Percentiles rank a stretch among this genome's conserved stretches.
Conservation (phyloP, 2,888 invertebrate genomes). For the Monochamus alternatus region DNA sequence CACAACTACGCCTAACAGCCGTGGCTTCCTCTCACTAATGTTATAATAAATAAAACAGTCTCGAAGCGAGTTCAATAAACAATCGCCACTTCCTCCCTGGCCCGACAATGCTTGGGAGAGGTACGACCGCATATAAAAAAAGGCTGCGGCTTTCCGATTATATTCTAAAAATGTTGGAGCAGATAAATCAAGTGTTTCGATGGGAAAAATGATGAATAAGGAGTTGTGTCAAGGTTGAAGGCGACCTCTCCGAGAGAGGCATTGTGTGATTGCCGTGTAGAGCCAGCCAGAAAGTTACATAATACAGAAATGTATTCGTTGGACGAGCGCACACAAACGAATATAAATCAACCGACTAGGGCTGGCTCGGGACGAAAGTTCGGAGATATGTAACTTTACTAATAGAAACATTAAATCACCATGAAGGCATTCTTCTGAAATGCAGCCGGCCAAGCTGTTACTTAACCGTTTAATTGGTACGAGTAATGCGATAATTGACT, state of each 20-base stretch:
- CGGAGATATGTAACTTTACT: not conserved
- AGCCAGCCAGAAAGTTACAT: conserved; percentile 13
- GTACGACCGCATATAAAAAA: conserved; percentile 23
- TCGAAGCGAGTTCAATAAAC: conserved; percentile 26
- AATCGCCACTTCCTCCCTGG: conserved; percentile 20
- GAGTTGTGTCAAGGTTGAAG: conserved; percentile 54
- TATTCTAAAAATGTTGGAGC: conserved; percentile 18
- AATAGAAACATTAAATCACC: conserved; percentile 15
- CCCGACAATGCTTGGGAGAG: conserved; percentile 8
- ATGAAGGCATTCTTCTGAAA: not conserved
- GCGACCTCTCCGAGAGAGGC: conserved; percentile 27
- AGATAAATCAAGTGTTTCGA: conserved; percentile 49
- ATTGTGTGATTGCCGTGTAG: conserved; percentile 29
- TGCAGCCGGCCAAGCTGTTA: not conserved
- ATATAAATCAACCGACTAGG: conserved; percentile 15
- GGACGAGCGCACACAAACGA: not conserved
- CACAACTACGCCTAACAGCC: not conserved
- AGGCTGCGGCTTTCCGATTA: conserved; percentile 30
- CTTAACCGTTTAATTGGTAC: too few species aligned
- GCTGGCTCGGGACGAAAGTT: conserved; percentile 6
- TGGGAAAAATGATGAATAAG: conserved; percentile 55
- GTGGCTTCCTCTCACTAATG: conserved; percentile 7
- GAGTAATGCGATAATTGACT: too few species aligned
- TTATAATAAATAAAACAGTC: conserved; percentile 21
- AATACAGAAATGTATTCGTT: conserved; percentile 16